Conservation (phyloP, 1,140 invertebrate genomes). For the Pygmarrhopalites habei region DNA sequence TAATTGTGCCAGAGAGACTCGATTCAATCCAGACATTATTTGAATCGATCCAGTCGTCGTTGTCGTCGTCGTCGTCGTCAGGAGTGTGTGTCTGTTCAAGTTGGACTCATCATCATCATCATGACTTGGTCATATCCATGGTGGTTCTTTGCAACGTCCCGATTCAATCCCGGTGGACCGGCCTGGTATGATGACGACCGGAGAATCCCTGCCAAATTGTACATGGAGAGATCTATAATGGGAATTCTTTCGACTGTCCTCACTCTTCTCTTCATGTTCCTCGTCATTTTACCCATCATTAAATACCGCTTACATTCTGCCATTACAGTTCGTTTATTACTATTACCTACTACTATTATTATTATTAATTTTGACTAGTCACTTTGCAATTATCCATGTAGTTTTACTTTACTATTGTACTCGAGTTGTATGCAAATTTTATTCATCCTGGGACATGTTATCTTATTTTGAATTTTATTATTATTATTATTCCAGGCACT, state of each 20-base stretch:
- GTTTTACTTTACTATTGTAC: too few relatives aligned
- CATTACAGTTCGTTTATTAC: conserved; percentile 24
- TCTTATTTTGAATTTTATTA: conserved; percentile 8
- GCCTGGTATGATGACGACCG: conserved; percentile 26
- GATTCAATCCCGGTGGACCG: conserved; percentile 34
- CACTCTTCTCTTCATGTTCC: conserved; percentile 25
- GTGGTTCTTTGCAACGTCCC: conserved; percentile 34
- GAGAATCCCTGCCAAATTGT: conserved; percentile 19
- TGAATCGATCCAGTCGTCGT: too few relatives aligned
- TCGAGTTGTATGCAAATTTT: neutral
- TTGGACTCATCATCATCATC: too few relatives aligned
- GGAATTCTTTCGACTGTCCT: conserved; percentile 13
- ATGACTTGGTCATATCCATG: conserved; percentile 35
- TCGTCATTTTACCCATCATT: conserved; percentile 33
- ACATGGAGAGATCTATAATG: conserved; percentile 24
- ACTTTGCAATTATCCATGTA: too few relatives aligned
- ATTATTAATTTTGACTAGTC: too few relatives aligned
- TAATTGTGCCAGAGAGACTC: too few relatives aligned
- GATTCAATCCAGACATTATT: too few relatives aligned
- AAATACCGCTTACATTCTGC: conserved; percentile 27
- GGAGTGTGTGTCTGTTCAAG: too few relatives aligned
- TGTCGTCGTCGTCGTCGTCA: too few relatives aligned
- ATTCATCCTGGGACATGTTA: neutral
- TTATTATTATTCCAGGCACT: conserved; percentile 26
- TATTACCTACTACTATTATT: conserved; percentile 2